Evolutionary conservation across 2,113 vertebrate genomes (phyloP).

Genomic region (Cochlearius cochlearius): DNA sequence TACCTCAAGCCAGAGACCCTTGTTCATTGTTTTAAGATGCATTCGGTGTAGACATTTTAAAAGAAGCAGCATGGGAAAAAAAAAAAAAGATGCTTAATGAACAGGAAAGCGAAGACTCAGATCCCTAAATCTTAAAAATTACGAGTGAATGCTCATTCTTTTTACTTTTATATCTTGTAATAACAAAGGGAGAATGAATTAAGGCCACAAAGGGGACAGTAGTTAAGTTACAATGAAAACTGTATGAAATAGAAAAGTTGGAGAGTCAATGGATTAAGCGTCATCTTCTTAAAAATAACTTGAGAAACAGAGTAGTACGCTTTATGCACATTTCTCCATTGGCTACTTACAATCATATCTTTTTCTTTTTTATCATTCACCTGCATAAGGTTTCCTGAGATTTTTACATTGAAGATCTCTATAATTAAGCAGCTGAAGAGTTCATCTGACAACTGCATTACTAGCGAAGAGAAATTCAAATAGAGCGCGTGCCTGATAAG

Average conservation of each 20-base stretch:
- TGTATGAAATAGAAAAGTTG: not conserved
- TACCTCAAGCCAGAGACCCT: not conserved
- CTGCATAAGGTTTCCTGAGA: not conserved
- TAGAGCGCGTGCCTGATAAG: not conserved
- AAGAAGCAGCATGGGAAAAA: not conserved
- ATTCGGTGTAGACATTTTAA: not conserved
- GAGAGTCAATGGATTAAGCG: not conserved
- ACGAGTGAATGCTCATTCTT: not conserved
- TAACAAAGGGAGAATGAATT: not conserved
- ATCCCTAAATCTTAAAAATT: not conserved
- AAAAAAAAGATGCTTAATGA: not conserved
- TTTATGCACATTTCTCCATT: not conserved
- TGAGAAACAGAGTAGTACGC: not conserved
- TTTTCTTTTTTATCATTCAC: not conserved
- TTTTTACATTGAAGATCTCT: not conserved
- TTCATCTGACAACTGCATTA: not conserved
- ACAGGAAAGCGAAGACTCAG: not conserved
- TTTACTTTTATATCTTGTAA: not conserved
- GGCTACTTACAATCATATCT: not conserved
- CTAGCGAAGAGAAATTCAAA: not conserved
- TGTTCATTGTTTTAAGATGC: not conserved
- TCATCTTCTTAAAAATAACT: not conserved
- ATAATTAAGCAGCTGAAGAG: not conserved
- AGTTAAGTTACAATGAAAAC: not conserved
- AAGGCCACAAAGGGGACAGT: not conserved